Evolutionary conservation across 2,888 invertebrate genomes (phyloP).

Genomic region (Eristalinus sepulchralis): DNA sequence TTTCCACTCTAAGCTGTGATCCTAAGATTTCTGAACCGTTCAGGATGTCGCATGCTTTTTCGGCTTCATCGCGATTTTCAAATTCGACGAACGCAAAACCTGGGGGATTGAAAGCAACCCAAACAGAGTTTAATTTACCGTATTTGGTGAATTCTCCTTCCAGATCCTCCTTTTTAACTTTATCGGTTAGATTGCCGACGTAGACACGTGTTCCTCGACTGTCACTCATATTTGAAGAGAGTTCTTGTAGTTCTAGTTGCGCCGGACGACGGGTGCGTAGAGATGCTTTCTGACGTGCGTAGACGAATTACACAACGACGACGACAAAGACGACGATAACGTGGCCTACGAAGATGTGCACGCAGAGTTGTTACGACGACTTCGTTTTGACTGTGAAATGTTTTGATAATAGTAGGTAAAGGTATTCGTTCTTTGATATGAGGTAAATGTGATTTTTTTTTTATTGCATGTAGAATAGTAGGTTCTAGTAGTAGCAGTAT

Average conservation of each 20-base stretch:
- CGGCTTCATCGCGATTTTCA: slow-evolving; percentile 93
- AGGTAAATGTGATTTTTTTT: slow-evolving; percentile 69
- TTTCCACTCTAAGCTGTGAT: slow-evolving; percentile 92
- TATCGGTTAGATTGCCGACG: slow-evolving; percentile 93
- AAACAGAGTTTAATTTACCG: slow-evolving; percentile 94
- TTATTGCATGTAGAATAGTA: slow-evolving; percentile 71
- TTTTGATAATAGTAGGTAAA: slow-evolving; percentile 74
- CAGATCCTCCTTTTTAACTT: slow-evolving; percentile 94
- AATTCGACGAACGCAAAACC: slow-evolving; percentile 97
- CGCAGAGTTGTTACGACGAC: slow-evolving; percentile 72
- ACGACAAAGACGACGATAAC: slow-evolving; percentile 36
- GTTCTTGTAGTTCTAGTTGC: slow-evolving; percentile 3
- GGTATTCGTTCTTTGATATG: slow-evolving; percentile 72
- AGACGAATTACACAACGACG: slow-evolving; percentile 18
- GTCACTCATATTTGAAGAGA: slow-evolving; percentile 77
- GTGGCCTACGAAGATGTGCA: slow-evolving; percentile 69
- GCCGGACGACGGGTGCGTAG: slow-evolving; percentile 30
- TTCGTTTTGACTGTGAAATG: slow-evolving; percentile 74
- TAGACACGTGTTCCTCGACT: slow-evolving; percentile 89
- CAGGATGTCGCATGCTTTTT: slow-evolving; percentile 91
- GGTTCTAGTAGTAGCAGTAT: slow-evolving; percentile 71
- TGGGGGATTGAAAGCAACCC: slow-evolving; percentile 96
- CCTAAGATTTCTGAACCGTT: slow-evolving; percentile 94
- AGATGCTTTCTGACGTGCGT: slow-evolving; percentile 37
- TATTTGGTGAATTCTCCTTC: slow-evolving; percentile 95